Conservation (phyloP, 2,797 vertebrate genomes). For the Setipinna tenuifilis region DNA sequence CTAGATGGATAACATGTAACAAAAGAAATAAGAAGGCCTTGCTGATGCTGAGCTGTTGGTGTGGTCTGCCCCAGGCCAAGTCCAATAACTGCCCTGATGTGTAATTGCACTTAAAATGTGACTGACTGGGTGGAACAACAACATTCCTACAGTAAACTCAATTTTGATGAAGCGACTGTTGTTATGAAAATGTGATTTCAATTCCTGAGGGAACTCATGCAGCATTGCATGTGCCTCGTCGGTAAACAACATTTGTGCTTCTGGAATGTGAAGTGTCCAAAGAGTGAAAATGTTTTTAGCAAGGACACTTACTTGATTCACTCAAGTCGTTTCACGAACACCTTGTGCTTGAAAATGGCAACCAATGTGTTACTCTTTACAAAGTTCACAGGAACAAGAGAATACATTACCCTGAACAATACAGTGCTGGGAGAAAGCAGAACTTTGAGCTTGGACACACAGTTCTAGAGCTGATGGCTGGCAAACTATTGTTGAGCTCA, state of each 20-base stretch:
- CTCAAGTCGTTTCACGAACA: background rate
- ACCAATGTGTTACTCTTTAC: conserved; percentile 6
- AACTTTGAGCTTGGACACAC: background rate
- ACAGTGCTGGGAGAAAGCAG: background rate
- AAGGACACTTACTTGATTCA: background rate
- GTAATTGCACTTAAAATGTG: background rate
- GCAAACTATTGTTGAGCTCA: background rate
- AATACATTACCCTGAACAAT: background rate
- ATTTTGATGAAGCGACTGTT: conserved; percentile 25
- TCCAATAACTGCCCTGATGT: background rate
- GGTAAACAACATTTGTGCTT: conserved; percentile 3
- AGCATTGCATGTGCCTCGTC: background rate
- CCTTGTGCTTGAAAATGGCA: background rate
- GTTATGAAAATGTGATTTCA: conserved; percentile 20
- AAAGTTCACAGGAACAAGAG: background rate
- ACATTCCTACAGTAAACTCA: conserved; percentile 21
- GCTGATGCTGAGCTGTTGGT: background rate
- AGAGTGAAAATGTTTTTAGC: background rate
- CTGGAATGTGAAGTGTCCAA: conserved; percentile 7
- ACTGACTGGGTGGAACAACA: conserved; percentile 21
- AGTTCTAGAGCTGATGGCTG: background rate
- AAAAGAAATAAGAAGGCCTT: background rate
- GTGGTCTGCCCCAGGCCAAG: conserved; percentile 1
- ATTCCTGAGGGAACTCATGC: background rate
- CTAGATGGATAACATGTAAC: background rate